Evolutionary conservation across 2,797 vertebrate species (phyloP), one percentile per base, ranked within the genome.

Genomic region (Parauchenoglanis punctatus): DNA sequence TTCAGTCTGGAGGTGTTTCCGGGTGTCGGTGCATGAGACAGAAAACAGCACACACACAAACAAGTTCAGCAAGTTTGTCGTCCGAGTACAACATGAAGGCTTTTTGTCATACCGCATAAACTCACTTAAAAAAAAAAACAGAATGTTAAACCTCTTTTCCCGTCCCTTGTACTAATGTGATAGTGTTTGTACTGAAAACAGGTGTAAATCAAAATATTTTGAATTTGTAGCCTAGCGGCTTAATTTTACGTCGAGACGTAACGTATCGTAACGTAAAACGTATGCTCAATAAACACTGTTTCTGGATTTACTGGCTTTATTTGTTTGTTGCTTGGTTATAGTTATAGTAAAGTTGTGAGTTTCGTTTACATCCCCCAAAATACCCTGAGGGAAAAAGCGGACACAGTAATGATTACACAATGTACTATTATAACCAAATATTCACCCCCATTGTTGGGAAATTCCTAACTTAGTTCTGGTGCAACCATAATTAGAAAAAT

Each of bases 21-120:
- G 89, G 87, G 89, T 86, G 49, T 90, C 75, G 7, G 12, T 2
- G 7, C 72, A 20, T 23, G 35, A 23, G 35, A 11, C 5, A 0
- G 40, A 40, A 40, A 40, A 40, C 40, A 40, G 40, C 40, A 40
- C 40, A 40, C 40, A 40, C 40, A 61, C 40, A 58, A 81, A 63
- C 87, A 56, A 77, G 89, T 90, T 82, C 68, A 76, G 86, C 82
- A 4, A 78, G 85, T 90, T 89, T 23, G 58, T 63, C 7, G 8
- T 7, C 10, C 10, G 1, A 3, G 11, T 20, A 11, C 7, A 8
- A 40, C 17, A 49, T 0, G 3, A 40, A 81, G 35, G 13, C 5
- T 65, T 76, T 72, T 91, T 20, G 6, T 20, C 8, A 17, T 17
- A 44, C 4, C 25, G 15, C 1, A 18, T 1, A 28, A 17, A 7